Evolutionary conservation across 2,888 invertebrate genomes (phyloP).

Genomic region (Tipula confusa): DNA sequence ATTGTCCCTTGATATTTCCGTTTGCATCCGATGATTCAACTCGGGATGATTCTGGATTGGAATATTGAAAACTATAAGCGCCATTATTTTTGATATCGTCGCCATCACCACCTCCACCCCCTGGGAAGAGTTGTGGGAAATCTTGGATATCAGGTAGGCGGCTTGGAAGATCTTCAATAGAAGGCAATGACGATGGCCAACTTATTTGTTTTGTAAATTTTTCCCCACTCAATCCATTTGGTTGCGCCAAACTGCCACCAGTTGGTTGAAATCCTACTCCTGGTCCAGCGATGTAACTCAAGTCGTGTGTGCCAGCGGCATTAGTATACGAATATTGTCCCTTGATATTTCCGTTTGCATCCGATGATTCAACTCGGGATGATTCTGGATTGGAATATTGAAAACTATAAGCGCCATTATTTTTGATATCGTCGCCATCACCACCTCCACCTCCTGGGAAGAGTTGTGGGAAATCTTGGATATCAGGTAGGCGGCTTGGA

Average conservation of each 20-base stretch:
- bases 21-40: too few species aligned
- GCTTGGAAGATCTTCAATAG: too few species aligned
- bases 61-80: too few species aligned
- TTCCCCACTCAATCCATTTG: slow-evolving; percentile 37
- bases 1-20: too few species aligned
- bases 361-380: slow-evolving; percentile 37
- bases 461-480: background rate
- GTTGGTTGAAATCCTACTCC: slow-evolving; percentile 56
- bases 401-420: slow-evolving; percentile 36
- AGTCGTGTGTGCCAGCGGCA: slow-evolving; percentile 63
- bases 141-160: too few species aligned
- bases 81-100: too few species aligned
- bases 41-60: too few species aligned
- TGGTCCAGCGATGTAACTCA: slow-evolving; percentile 62
- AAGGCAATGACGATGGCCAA: too few species aligned
- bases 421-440: background rate
- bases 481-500: background rate
- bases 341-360: slow-evolving; percentile 39
- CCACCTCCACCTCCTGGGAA: slow-evolving; percentile 56
- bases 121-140: too few species aligned
- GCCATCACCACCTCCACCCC: too few species aligned
- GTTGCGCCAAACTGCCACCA: slow-evolving; percentile 39
- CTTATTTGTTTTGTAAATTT: background rate
- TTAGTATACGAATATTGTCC: slow-evolving; percentile 60
- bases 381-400: slow-evolving; percentile 35